Conservation (phyloP, 2,113 vertebrate genomes). For the Callocephalon fimbriatum region DNA sequence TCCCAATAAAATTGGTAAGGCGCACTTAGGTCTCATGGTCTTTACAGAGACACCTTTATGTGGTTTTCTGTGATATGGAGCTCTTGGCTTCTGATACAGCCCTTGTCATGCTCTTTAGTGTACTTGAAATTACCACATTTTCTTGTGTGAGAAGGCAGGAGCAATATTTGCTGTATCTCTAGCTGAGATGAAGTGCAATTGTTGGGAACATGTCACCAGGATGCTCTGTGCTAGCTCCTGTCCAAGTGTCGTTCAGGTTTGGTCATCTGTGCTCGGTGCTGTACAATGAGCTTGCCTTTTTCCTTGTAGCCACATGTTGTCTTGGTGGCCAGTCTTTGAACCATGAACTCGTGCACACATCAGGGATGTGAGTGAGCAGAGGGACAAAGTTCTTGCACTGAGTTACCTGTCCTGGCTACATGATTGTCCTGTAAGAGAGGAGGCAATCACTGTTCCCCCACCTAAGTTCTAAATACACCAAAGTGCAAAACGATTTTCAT, state of each 20-base stretch:
- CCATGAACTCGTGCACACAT: fast-evolving
- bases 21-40: fast-evolving
- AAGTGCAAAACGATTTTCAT: neutral
- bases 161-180: neutral
- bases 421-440: neutral
- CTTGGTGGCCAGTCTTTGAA: neutral
- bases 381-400: neutral
- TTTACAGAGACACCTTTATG: neutral
- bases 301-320: neutral
- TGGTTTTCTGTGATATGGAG: neutral
- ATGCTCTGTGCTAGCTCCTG: neutral
- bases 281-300: neutral
- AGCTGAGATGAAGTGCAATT: neutral
- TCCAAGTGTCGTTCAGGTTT: neutral
- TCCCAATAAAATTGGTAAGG: conserved; percentile 87
- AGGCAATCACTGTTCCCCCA: neutral
- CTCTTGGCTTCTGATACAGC: neutral
- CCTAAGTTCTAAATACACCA: neutral
- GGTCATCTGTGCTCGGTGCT: neutral
- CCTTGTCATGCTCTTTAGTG: neutral
- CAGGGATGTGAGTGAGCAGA: neutral
- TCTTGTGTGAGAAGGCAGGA: neutral
- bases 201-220: neutral
- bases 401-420: neutral
- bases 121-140: neutral